Evolutionary conservation across 2,888 invertebrate genomes (phyloP).

Genomic region (Lepeophtheirus nordmannii): DNA sequence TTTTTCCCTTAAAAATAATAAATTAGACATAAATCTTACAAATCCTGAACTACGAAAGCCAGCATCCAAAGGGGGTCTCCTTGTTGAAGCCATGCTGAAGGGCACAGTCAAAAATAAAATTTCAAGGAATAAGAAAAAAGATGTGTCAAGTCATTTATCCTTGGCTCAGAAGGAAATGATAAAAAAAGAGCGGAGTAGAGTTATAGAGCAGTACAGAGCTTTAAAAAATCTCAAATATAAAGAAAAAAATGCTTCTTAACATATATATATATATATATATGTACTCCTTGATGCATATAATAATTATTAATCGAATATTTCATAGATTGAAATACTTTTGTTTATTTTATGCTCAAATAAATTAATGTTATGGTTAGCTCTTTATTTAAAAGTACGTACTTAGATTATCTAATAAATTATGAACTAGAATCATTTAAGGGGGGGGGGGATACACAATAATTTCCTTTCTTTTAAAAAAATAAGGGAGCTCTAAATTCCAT

Average conservation of each 20-base stretch:
- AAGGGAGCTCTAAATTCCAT: too few species aligned
- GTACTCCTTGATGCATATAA: too few species aligned
- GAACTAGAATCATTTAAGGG: too few species aligned
- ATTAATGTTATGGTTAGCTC: too few species aligned
- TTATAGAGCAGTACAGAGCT: slow-evolving; percentile 14
- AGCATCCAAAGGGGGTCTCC: not conserved
- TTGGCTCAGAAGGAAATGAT: slow-evolving; percentile 1
- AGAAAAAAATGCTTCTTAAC: not conserved
- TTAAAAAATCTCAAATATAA: not conserved
- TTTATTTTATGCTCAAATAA: too few species aligned
- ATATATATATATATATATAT: too few species aligned
- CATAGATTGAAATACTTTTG: too few species aligned
- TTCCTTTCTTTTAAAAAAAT: too few species aligned
- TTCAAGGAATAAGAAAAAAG: not conserved
- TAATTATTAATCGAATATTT: too few species aligned
- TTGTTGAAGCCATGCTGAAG: not conserved
- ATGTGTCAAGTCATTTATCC: not conserved
- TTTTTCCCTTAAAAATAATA: not conserved
- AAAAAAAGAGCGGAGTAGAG: not conserved
- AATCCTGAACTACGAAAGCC: not conserved
- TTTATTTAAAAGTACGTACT: too few species aligned
- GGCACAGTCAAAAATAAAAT: not conserved
- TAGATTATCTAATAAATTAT: too few species aligned
- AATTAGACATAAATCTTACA: not conserved
- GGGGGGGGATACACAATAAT: too few species aligned